Evolutionary conservation across 2,797 vertebrate genomes (phyloP).

Genomic region (Phyllotis vaccarum): DNA sequence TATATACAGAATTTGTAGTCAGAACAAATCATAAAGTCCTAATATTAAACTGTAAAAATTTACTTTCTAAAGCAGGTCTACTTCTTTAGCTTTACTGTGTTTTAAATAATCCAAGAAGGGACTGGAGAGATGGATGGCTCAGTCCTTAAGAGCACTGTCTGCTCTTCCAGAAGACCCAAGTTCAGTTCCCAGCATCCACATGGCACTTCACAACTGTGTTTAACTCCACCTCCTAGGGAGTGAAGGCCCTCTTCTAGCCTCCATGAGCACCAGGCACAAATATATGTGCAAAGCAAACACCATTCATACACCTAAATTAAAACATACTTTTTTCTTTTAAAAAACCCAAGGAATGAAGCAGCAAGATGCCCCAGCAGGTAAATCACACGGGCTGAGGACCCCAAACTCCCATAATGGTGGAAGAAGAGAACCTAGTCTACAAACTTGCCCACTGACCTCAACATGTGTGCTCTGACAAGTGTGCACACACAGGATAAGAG

Average conservation of each 20-base stretch:
- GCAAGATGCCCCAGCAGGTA: not conserved
- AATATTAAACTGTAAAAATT: slow-evolving; percentile 23
- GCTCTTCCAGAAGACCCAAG: not conserved
- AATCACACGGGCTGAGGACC: not conserved
- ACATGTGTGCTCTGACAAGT: not conserved
- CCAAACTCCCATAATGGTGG: not conserved
- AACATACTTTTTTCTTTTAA: not conserved
- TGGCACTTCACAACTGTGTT: not conserved
- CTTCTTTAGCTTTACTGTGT: slow-evolving; percentile 26
- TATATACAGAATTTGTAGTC: slow-evolving; percentile 17
- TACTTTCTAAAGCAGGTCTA: slow-evolving; percentile 47
- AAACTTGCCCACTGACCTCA: not conserved
- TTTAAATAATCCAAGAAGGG: slow-evolving; percentile 19
- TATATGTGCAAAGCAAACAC: not conserved
- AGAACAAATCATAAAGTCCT: not conserved
- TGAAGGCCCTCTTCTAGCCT: not conserved
- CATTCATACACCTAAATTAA: too few species aligned
- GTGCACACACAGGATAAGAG: not conserved
- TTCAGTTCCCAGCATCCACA: not conserved
- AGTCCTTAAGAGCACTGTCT: not conserved
- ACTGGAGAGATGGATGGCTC: not conserved
- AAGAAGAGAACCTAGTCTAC: not conserved
- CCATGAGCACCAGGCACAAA: not conserved
- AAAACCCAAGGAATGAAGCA: not conserved
- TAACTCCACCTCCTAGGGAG: not conserved